These are phyloP conservation scores for Ochotona princeps DNA, from an alignment of 2,113 vertebrate genomes.

Conservation along the genomic window DNA sequence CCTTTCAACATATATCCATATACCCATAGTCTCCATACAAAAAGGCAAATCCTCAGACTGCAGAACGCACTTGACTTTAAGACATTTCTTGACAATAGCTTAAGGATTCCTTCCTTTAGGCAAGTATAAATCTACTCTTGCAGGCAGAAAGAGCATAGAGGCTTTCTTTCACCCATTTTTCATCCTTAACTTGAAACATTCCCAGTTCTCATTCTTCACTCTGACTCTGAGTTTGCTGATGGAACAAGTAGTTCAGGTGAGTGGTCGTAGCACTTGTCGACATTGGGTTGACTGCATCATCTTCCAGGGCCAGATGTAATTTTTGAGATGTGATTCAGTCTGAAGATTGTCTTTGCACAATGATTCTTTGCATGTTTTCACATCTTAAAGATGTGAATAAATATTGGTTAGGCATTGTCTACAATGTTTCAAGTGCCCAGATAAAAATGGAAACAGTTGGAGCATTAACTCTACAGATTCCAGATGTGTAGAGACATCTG, in stretches of 20 bases:
- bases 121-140: not conserved
- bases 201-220: not conserved
- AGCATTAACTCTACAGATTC: slow-evolving; percentile 61
- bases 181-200: not conserved
- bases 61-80: not conserved
- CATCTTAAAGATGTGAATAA: slow-evolving; percentile 50
- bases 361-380: slow-evolving; percentile 43
- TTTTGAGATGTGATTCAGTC: not conserved
- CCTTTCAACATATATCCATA: not conserved
- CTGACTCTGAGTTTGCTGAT: not conserved
- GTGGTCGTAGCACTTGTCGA: not conserved
- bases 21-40: no score
- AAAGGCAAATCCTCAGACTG: not conserved
- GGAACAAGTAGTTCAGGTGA: not conserved
- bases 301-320: slow-evolving; percentile 10
- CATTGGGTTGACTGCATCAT: not conserved
- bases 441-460: slow-evolving; percentile 70
- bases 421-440: slow-evolving; percentile 12
- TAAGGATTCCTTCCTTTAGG: not conserved
- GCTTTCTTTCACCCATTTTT: not conserved
- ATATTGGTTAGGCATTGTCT: slow-evolving; percentile 49
- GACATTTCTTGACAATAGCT: not conserved
- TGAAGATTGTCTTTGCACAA: slow-evolving; percentile 33
- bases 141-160: not conserved
- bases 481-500: slow-evolving; percentile 60